Percentiles rank a stretch among this genome's conserved stretches.
Evolutionary conservation across 2,797 vertebrate species (phyloP).

Genomic region (Pseudopleuronectes americanus): DNA sequence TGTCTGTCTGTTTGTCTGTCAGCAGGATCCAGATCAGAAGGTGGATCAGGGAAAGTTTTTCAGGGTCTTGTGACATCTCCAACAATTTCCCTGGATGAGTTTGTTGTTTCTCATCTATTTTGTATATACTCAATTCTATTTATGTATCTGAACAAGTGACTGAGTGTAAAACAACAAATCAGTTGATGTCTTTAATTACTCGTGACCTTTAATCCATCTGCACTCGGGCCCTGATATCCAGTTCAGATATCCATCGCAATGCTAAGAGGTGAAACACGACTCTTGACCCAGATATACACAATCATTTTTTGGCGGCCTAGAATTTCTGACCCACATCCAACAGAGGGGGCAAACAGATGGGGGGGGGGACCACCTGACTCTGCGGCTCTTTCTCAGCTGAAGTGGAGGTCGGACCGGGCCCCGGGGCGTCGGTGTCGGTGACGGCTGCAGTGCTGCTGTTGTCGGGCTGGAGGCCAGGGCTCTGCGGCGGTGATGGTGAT

Average conservation of each 20-base stretch:
- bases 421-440: slow-evolving; percentile 76
- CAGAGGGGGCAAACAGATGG: neutral
- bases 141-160: neutral
- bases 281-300: slow-evolving; percentile 52
- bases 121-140: too few relatives aligned
- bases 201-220: slow-evolving; percentile 15
- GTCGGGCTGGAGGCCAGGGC: slow-evolving; percentile 78
- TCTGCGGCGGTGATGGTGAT: slow-evolving; percentile 74
- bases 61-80: too few relatives aligned
- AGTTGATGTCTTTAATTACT: neutral
- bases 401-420: slow-evolving; percentile 71
- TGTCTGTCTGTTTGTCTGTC: too few relatives aligned
- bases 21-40: too few relatives aligned
- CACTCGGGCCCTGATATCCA: neutral
- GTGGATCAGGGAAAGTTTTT: too few relatives aligned
- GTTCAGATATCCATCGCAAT: slow-evolving; percentile 21
- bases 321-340: slow-evolving; percentile 65
- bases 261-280: slow-evolving; percentile 48
- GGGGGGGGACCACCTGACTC: slow-evolving; percentile 70
- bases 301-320: slow-evolving; percentile 56
- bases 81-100: too few relatives aligned
- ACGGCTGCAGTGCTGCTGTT: slow-evolving; percentile 78
- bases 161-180: neutral
- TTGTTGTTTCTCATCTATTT: too few relatives aligned
- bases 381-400: slow-evolving; percentile 54